Conservation (phyloP, 2,888 invertebrate genomes). For the Diplolepis rosae region DNA sequence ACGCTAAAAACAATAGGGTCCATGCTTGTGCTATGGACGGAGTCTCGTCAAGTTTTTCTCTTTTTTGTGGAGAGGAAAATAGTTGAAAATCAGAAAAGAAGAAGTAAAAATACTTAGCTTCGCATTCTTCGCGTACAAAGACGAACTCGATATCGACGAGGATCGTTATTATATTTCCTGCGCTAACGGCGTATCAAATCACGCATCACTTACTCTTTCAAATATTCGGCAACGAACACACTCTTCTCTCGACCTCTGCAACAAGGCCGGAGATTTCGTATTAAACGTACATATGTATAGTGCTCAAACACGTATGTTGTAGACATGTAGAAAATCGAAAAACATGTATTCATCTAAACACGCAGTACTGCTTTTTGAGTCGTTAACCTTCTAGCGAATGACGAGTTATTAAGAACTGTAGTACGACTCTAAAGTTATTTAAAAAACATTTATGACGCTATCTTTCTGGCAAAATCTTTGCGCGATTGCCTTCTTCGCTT, state of each 20-base stretch:
- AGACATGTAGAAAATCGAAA: slow-evolving; percentile 56
- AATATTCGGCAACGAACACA: slow-evolving; percentile 13
- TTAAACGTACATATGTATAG: slow-evolving; percentile 33
- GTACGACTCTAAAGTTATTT: slow-evolving; percentile 24
- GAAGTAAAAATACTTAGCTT: background rate
- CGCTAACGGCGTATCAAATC: slow-evolving; percentile 40
- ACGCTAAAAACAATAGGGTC: slow-evolving; percentile 5
- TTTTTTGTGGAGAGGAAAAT: background rate
- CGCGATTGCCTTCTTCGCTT: slow-evolving; percentile 30
- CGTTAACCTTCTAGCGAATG: background rate
- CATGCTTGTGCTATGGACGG: slow-evolving; percentile 19
- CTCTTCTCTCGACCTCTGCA: slow-evolving; percentile 25
- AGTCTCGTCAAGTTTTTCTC: slow-evolving; percentile 32
- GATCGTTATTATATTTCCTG: slow-evolving; percentile 31
- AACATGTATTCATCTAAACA: slow-evolving; percentile 43
- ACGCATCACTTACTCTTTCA: slow-evolving; percentile 34
- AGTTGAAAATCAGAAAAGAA: background rate
- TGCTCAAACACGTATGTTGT: slow-evolving; percentile 36
- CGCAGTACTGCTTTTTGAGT: slow-evolving; percentile 14
- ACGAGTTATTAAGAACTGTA: slow-evolving; percentile 4
- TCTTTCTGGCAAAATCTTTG: slow-evolving; percentile 16
- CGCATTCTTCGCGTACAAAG: slow-evolving; percentile 1
- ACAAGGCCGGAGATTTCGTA: background rate
- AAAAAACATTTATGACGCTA: slow-evolving; percentile 10
- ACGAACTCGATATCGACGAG: slow-evolving; percentile 28